phyloP scores from a whole-genome alignment of 2,888 invertebrate genomes.

The Caenorhabditis japonica region DNA sequence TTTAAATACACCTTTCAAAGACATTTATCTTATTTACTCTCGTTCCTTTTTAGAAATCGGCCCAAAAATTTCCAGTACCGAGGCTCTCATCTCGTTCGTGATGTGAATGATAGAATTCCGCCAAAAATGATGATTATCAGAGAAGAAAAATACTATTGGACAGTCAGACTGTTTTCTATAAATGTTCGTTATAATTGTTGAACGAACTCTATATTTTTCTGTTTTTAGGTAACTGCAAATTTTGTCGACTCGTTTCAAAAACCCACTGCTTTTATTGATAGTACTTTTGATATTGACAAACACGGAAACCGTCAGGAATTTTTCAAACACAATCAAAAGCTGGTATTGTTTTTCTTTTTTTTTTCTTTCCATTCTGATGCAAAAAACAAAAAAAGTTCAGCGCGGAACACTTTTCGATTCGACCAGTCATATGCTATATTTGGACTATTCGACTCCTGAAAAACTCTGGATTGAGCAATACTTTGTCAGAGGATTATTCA shows the following conservation, averaged over 20 bases:
- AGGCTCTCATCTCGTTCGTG: constrained; percentile 25
- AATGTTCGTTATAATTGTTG: constrained; percentile 1
- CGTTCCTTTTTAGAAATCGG: not conserved
- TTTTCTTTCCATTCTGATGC: no score
- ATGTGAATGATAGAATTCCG: not conserved
- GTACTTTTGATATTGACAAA: no score
- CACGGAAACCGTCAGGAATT: no score
- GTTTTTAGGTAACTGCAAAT: constrained; percentile 3
- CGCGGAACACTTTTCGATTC: constrained; percentile 16
- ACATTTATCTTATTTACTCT: no score
- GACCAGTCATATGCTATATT: constrained; percentile 9
- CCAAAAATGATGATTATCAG: constrained; percentile 16
- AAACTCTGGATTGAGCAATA: constrained; percentile 4
- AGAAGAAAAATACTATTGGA: not conserved
- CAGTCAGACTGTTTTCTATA: not conserved
- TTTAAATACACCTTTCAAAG: no score
- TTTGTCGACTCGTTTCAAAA: constrained; percentile 1
- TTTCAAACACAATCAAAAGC: not conserved
- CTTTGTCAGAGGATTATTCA: constrained; percentile 5
- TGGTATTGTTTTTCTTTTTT: no score
- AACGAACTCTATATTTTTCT: no score
- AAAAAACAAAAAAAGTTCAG: no score
- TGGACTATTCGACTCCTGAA: not conserved
- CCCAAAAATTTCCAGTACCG: not conserved
- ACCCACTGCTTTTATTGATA: no score